Evolutionary conservation across 2,797 vertebrate species (phyloP), one percentile per base, ranked within the genome.

Genomic region (Spinus pinus): DNA sequence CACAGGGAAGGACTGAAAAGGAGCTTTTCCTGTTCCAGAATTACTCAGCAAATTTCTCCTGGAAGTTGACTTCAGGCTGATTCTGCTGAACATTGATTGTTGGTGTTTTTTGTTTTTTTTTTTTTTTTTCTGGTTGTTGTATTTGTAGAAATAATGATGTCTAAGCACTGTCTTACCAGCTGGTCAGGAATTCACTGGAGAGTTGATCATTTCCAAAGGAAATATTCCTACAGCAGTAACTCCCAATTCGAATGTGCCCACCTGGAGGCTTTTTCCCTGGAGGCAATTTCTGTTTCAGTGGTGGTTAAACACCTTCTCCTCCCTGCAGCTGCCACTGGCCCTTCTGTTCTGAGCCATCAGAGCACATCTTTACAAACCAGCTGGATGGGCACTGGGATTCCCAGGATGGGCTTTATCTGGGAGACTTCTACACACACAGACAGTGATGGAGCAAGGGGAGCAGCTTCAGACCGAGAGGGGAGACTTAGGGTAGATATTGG

Each of bases 21-120:
- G 21, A 78, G 33, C 14, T 56, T 53, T 65, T 82, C 39, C 41
- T 49, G 35, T 61, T 78, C 17, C 13, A 27, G 46, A 10, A 47
- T 60, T 85, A 39, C 42, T 57, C 25, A 8, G 14, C 22, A 35
- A 3, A 49, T 88, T 46, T 72, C 20, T 61, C 51, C 28, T 47
- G 49, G 8, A 49, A 70, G 31, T 4, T 87, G 81, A n/a, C 49
- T 89, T 56, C 16, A n/a, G 79, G 33, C 44, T 50, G 37, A 31
- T 71, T 51, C 72, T 85, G 41, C 30, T 81, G 64, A n/a, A 73
- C 27, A 73, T 73, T 14, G 35, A 31, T 15, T 88, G 13, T 13
- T 65, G 16, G 11, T 4, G 1, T 12, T 14, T 14, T 27, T n/a
- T 5, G 6, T 4, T 8, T 0, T 8, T 0, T 19, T 8, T 0